Evolutionary conservation across 2,797 vertebrate species (phyloP).

Genomic region (Poecilia wingei): DNA sequence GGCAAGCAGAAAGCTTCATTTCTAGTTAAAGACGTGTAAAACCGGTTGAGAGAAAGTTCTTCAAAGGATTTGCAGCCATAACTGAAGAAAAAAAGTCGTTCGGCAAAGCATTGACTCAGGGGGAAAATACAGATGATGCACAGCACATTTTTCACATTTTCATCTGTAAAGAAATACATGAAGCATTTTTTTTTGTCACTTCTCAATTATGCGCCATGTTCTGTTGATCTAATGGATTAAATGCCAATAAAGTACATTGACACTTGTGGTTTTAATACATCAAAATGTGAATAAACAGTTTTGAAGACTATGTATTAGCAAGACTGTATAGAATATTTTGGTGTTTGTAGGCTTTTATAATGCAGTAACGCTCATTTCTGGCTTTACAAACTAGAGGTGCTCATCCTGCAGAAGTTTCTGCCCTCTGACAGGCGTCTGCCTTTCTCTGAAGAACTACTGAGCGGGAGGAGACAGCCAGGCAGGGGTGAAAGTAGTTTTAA

Average conservation of each 20-base stretch:
- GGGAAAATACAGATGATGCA: neutral
- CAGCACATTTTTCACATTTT: neutral
- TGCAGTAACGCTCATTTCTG: neutral
- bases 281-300: neutral
- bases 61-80: neutral
- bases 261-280: neutral
- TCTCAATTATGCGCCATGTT: neutral
- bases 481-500: too few relatives aligned
- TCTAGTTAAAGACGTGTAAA: neutral
- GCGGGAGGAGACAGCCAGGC: too few relatives aligned
- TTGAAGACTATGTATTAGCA: neutral
- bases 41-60: neutral
- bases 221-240: neutral
- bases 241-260: neutral
- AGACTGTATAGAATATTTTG: neutral
- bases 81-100: neutral
- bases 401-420: constrained; percentile 1
- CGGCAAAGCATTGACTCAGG: neutral
- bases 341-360: neutral
- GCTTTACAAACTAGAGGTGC: neutral
- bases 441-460: too few relatives aligned
- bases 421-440: neutral
- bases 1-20: too few relatives aligned
- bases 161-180: neutral
- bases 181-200: neutral